Conservation (phyloP, 2,888 invertebrate species). For the Nebria brevicollis region DNA sequence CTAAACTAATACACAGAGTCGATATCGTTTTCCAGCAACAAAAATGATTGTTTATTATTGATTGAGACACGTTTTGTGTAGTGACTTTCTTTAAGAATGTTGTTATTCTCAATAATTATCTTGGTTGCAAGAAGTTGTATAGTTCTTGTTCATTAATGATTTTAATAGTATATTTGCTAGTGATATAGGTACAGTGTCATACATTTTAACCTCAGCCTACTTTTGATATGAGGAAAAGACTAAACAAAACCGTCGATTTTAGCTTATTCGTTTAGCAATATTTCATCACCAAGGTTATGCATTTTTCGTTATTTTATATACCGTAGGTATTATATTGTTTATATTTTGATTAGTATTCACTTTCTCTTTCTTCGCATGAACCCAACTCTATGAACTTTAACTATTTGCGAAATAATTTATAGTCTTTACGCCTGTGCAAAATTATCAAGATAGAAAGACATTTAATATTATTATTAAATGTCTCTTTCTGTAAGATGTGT, state of each 20-base stretch:
- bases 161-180: not conserved
- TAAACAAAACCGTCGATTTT: not conserved
- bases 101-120: conserved; percentile 1
- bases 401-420: not conserved
- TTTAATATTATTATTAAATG: no score
- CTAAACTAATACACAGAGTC: not conserved
- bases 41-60: not conserved
- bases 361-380: not conserved
- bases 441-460: no score
- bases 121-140: not conserved
- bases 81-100: conserved; percentile 1
- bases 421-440: not conserved
- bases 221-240: not conserved
- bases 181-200: not conserved
- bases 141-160: conserved; percentile 1
- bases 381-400: not conserved
- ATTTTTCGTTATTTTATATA: not conserved
- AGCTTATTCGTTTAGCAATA: not conserved
- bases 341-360: not conserved
- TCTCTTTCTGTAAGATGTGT: no score
- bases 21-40: not conserved
- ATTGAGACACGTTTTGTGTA: conserved; percentile 1
- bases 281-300: not conserved
- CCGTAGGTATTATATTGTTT: not conserved
- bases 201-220: not conserved